phyloP scores from a whole-genome alignment of 1,140 invertebrate genomes.

The Tetragnatha versicolor region DNA sequence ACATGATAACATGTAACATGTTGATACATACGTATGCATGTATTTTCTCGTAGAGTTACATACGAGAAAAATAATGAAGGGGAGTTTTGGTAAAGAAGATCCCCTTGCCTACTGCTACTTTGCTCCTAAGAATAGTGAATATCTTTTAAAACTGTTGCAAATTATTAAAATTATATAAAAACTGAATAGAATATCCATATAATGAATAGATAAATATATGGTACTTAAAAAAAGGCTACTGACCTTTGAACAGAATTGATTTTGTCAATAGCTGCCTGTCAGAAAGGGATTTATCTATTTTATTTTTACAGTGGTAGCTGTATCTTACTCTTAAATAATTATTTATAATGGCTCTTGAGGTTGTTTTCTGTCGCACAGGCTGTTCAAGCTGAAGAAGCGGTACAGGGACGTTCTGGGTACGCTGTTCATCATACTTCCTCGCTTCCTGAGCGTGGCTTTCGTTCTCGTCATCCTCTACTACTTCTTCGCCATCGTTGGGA shows the following conservation, averaged over 20 bases:
- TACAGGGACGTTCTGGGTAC: slow-evolving; percentile 91
- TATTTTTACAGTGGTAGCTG: slow-evolving; percentile 1
- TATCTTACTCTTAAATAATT: neutral
- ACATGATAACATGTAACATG: no score
- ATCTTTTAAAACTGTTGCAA: no score
- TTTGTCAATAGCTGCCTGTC: slow-evolving; percentile 85
- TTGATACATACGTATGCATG: no score
- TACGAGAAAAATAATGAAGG: no score
- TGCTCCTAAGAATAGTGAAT: no score
- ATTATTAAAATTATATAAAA: no score
- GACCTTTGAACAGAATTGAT: slow-evolving; percentile 67
- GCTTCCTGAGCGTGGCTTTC: slow-evolving; percentile 77
- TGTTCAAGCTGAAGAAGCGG: slow-evolving; percentile 78
- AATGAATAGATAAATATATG: no score
- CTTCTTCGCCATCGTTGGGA: slow-evolving; percentile 89
- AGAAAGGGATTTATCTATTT: neutral
- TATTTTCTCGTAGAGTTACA: no score
- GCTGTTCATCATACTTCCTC: slow-evolving; percentile 79
- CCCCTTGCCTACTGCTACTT: no score
- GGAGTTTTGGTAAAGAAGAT: no score
- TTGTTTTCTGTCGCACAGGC: slow-evolving; percentile 59
- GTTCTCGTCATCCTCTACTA: slow-evolving; percentile 89
- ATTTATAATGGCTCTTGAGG: slow-evolving; percentile 63
- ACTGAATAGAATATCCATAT: no score
- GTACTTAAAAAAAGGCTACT: no score